Percentiles rank a stretch among this genome's conserved stretches.
phyloP scores from a whole-genome alignment of 2,888 invertebrate genomes.

The Sialis lutaria region DNA sequence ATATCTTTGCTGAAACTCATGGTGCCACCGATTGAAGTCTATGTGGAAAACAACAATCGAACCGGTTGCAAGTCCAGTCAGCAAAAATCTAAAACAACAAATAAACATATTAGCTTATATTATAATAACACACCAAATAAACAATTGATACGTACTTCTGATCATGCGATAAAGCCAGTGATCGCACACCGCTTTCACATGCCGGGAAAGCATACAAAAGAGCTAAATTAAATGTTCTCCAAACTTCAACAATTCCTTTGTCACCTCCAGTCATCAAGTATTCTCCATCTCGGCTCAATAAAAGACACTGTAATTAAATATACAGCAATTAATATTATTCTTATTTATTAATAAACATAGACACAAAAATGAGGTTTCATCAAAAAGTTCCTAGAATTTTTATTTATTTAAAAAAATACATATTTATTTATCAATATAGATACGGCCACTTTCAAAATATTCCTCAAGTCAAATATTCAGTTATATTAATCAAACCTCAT shows the following conservation, averaged over 20 bases:
- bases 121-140: background rate
- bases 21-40: slow-evolving; percentile 98
- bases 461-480: too few relatives aligned
- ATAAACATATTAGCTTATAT: slow-evolving; percentile 2
- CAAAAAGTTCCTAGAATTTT: background rate
- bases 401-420: too few relatives aligned
- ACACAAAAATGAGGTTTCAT: background rate
- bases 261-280: slow-evolving; percentile 96
- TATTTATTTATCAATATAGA: too few relatives aligned
- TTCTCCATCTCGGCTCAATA: slow-evolving; percentile 93
- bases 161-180: slow-evolving; percentile 92
- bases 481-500: too few relatives aligned
- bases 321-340: too few relatives aligned
- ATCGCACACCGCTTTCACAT: slow-evolving; percentile 86
- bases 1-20: slow-evolving; percentile 89
- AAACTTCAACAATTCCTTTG: slow-evolving; percentile 93
- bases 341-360: too few relatives aligned
- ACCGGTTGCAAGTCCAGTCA: slow-evolving; percentile 93
- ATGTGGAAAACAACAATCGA: slow-evolving; percentile 98
- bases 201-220: slow-evolving; percentile 96
- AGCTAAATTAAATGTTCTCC: slow-evolving; percentile 94
- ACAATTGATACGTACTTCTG: slow-evolving; percentile 63
- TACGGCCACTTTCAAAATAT: too few relatives aligned
- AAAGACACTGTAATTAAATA: slow-evolving; percentile 50
- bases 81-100: slow-evolving; percentile 63